Conservation (phyloP, 2,797 vertebrate species). For the Gymnoscopelus microlampas region DNA sequence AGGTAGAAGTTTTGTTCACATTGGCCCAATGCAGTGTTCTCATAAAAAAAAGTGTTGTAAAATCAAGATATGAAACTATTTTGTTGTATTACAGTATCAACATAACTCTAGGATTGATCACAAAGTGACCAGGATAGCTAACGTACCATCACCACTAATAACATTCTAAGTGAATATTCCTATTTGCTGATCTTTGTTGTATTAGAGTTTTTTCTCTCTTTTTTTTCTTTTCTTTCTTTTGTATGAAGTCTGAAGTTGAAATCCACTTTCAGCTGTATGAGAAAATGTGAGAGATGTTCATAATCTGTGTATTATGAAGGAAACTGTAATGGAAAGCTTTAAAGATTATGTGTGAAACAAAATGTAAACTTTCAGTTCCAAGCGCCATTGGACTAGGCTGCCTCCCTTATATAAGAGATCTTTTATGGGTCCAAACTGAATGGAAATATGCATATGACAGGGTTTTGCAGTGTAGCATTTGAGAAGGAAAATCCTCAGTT, state of each 20-base stretch:
- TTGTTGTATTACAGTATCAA: conserved; percentile 54
- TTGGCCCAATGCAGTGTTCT: conserved; percentile 59
- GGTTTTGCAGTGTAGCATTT: conserved; percentile 65
- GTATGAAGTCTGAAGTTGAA: conserved; percentile 37
- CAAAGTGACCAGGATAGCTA: conserved; percentile 54
- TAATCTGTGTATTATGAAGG: conserved; percentile 65
- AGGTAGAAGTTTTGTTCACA: conserved; percentile 47
- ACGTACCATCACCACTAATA: conserved; percentile 56
- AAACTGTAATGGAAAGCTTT: conserved; percentile 75
- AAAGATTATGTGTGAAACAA: conserved; percentile 69
- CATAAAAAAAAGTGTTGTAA: conserved; percentile 39
- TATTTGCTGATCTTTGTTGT: conserved; percentile 63
- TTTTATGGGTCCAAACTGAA: conserved; percentile 61
- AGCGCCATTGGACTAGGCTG: conserved; percentile 61
- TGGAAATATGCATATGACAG: conserved; percentile 65
- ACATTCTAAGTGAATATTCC: conserved; percentile 63
- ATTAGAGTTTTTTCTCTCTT: conserved; percentile 41
- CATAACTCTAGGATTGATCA: conserved; percentile 42
- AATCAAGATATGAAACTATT: conserved; percentile 62
- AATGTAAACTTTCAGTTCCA: conserved; percentile 77
- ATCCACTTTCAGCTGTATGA: conserved; percentile 47
- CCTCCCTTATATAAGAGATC: conserved; percentile 62
- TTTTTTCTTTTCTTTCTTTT: conserved; percentile 33
- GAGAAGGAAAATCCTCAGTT: conserved; percentile 58
- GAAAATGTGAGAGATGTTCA: conserved; percentile 58